Base-by-base conservation (phyloP, 2,797 vertebrate genomes). In the Crocodylus rhombifer region DNA sequence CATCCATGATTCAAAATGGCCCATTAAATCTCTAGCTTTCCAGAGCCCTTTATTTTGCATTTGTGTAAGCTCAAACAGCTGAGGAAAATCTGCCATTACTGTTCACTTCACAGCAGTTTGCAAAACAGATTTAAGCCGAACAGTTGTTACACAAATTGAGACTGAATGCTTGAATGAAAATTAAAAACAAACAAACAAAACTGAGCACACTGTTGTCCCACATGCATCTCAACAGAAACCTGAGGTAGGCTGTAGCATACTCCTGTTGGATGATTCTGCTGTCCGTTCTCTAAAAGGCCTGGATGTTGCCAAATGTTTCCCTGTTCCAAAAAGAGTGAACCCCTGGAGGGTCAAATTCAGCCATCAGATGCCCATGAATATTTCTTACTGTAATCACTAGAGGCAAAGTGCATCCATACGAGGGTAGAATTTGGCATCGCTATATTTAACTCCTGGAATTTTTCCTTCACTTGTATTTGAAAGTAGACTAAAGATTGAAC, bases 21-120 rank as follows among this genome's bases (percentile, higher is more conserved):
- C 21, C 80, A 51, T 51, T 51, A 51, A 51, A 12, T 25, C 57
- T 88, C 71, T 82, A 80, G 25, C 71, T 83, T 36, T 85, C 30
- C 80, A 61, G 87, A 88, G 5, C 51, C n/a, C 80, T 28, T 74
- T 87, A 65, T 13, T 92, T 87, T 63, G 3, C 71, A 83, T 88
- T 95, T 73, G 63, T 10, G 63, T 30, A 20, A 0, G 4, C 71
- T 77, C 77, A 85, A 92, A 65, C 73, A 87, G 86, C 82, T 55
- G 89, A 96, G 86, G 71, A 81, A 92, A 91, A 88, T 95, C 93
- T 94, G 89, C 93, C 11, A 9, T 65, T 90, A 82, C 93, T 95
- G 91, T 91, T 95, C 91, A 90, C 75, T 92, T 95, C 82, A 87
- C 81, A 42, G 74, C 0, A 1, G 90, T 90, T 92, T 95, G 77